phyloP scores from a whole-genome alignment of 2,113 vertebrate species.

The Brevimyrus niger region DNA sequence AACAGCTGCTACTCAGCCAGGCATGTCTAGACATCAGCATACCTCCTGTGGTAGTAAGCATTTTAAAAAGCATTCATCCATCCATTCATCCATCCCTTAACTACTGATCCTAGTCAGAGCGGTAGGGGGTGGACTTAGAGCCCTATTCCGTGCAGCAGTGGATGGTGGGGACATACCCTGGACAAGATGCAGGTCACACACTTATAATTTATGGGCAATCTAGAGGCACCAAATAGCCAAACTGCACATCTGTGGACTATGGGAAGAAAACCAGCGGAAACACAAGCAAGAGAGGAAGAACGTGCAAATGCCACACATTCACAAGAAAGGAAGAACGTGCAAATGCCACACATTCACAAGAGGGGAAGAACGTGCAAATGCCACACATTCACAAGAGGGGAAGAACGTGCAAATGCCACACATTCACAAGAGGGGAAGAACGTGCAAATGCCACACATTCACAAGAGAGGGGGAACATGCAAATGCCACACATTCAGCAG shows the following conservation, averaged over 20 bases:
- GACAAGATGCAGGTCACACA: not conserved
- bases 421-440: too few species aligned
- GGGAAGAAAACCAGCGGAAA: not conserved
- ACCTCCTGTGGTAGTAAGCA: conserved; percentile 41
- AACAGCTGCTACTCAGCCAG: conserved; percentile 53
- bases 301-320: not conserved
- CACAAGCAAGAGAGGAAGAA: not conserved
- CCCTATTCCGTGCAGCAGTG: not conserved
- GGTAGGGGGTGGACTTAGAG: not conserved
- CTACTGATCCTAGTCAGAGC: not conserved
- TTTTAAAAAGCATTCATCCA: not conserved
- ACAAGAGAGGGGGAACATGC: not conserved
- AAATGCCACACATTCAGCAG: not conserved
- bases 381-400: not conserved
- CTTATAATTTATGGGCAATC: not conserved
- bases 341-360: not conserved
- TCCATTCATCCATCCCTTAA: not conserved
- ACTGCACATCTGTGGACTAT: not conserved
- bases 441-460: not conserved
- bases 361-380: not conserved
- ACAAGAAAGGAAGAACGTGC: too few species aligned
- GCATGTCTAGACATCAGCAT: conserved; percentile 54
- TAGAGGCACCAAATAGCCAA: not conserved
- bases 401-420: not conserved
- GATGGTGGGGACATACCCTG: not conserved